These are phyloP conservation scores for Steinernema khuongi DNA, from an alignment of 1,140 invertebrate genomes.

Conservation along the genomic window DNA sequence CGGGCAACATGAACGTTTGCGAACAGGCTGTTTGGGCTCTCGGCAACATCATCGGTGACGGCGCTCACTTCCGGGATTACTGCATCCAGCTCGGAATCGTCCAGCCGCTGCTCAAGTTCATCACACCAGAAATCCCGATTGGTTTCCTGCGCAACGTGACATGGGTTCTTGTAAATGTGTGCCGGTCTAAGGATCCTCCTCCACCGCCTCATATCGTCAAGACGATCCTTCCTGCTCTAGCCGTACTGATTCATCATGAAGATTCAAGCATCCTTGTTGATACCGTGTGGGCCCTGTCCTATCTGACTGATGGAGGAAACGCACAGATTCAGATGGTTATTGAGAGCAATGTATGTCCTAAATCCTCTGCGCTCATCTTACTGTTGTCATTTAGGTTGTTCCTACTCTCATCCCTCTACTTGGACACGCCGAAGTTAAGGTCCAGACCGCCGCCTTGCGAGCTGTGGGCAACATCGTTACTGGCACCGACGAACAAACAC, in stretches of 20 bases:
- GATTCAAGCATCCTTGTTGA: slow-evolving; percentile 97
- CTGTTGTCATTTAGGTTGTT: slow-evolving; percentile 63
- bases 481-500: slow-evolving; percentile 96
- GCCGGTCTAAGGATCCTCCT: slow-evolving; percentile 89
- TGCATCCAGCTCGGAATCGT: slow-evolving; percentile 85
- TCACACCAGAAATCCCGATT: slow-evolving; percentile 84
- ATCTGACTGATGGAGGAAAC: slow-evolving; percentile 94
- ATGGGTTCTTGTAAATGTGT: slow-evolving; percentile 94
- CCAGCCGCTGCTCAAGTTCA: slow-evolving; percentile 78
- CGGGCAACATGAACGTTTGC: slow-evolving; percentile 90
- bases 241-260: slow-evolving; percentile 84
- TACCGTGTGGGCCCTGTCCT: slow-evolving; percentile 97
- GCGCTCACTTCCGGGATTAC: slow-evolving; percentile 79
- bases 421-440: slow-evolving; percentile 89
- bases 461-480: slow-evolving; percentile 99
- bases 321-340: slow-evolving; percentile 97
- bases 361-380: not conserved
- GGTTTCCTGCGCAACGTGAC: slow-evolving; percentile 90
- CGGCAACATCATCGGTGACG: slow-evolving; percentile 94
- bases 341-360: slow-evolving; percentile 70
- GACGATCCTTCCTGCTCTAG: slow-evolving; percentile 79
- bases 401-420: slow-evolving; percentile 87
- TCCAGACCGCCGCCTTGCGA: slow-evolving; percentile 88
- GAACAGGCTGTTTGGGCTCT: slow-evolving; percentile 98
- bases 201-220: slow-evolving; percentile 45